Evolutionary conservation across 2,797 vertebrate species (phyloP), one percentile per base, ranked within the genome.

Genomic region (Enteromius fasciolatus): DNA sequence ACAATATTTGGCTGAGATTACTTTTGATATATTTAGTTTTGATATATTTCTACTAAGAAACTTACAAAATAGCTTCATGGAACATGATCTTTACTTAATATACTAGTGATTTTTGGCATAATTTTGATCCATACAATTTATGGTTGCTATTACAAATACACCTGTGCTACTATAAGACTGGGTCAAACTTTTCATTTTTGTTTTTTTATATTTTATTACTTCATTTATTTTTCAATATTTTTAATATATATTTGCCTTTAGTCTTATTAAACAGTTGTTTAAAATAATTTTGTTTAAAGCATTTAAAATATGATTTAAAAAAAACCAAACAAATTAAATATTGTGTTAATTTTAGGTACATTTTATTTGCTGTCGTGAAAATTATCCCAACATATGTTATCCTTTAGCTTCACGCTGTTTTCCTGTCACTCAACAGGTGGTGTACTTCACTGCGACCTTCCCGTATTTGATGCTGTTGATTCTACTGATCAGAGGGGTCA

Each of bases 371-470:
- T 59, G 5, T 59, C 11, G 41, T 41, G 64, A 39, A 28, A 70
- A 70, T 18, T 4, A 48, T 10, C 12, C 67, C 23, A 14, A 69
- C 67, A 67, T n/a, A 5, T 36, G 12, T 23, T 46, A 33, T 8
- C 7, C 15, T 67, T 82, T 31, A 15, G 52, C 31, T 59, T 48
- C 18, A 52, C 15, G 4, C 41, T 76, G 67, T 82, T 50, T 59
- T 25, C 18, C 76, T 68, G 20, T 85, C 31, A 23, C 67, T 64
- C 85, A 17, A 1, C 87, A 99, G 98, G 98, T 99, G 89, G 97
- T 99, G 23, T 99, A 99, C 87, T 97, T 99, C 90, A 99, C 98
- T 0, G 98, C 97, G 73, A 99, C 97, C 0, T 99, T 99, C 84
- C 98, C 98, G 0, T 99, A 98, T 36, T 64, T 94, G n/a, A 98